A percentile compares a stretch with the other conserved stretches of the same genome.
Conservation (phyloP, 2,113 vertebrate genomes). For the Nanger granti region DNA sequence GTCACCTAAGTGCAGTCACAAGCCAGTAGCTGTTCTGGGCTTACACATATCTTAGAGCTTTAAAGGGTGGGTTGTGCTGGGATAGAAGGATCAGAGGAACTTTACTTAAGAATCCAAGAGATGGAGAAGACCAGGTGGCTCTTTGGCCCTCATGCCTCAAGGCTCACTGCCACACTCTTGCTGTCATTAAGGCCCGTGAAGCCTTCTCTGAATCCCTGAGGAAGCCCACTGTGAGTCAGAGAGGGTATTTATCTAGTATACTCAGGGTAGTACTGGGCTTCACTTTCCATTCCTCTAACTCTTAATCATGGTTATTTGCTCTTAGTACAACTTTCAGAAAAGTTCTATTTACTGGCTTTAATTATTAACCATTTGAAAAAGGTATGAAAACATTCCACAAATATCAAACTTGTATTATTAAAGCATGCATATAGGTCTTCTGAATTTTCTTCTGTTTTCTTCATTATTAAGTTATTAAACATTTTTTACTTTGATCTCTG, state of each 20-base stretch:
- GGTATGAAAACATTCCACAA: neutral
- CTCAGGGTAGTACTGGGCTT: neutral
- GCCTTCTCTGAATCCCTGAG: neutral
- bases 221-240: neutral
- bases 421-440: neutral
- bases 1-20: neutral
- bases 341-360: neutral
- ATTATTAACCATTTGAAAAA: constrained; percentile 12
- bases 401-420: neutral
- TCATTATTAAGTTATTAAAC: neutral
- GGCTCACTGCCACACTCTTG: neutral
- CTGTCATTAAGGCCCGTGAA: neutral
- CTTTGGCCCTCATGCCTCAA: neutral
- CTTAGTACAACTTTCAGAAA: neutral
- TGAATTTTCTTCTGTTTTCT: neutral
- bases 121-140: neutral
- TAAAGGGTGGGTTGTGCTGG: neutral
- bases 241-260: neutral
- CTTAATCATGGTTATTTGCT: neutral
- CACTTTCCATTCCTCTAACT: neutral
- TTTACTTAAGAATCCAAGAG: neutral
- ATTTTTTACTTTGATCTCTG: neutral
- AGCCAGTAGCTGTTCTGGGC: neutral
- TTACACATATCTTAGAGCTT: neutral
- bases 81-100: neutral